Percentiles rank a stretch among this genome's conserved stretches.
Conservation (phyloP, 2,888 invertebrate species). For the Thalpophila matura region DNA sequence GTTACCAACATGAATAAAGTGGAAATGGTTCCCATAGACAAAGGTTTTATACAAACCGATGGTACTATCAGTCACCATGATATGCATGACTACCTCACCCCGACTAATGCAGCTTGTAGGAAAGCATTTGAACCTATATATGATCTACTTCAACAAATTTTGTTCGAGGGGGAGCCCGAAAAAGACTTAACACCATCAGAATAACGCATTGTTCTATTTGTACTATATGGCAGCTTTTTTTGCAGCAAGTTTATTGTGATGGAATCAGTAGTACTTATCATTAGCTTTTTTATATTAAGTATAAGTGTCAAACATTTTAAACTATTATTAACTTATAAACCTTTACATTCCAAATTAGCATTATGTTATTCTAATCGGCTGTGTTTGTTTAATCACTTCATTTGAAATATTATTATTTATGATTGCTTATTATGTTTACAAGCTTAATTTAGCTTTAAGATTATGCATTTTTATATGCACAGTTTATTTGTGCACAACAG, state of each 20-base stretch:
- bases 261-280: conserved; percentile 85
- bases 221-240: conserved; percentile 75
- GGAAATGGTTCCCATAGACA: conserved; percentile 95
- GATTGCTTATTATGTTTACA: conserved; percentile 58
- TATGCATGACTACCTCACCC: conserved; percentile 97
- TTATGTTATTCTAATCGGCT: conserved; percentile 79
- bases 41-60: conserved; percentile 94
- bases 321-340: conserved; percentile 72
- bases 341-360: conserved; percentile 87
- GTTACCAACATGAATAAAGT: conserved; percentile 92
- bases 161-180: conserved; percentile 94
- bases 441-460: conserved; percentile 56
- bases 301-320: conserved; percentile 75
- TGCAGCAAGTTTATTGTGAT: conserved; percentile 87
- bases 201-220: conserved; percentile 76
- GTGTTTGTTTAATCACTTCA: conserved; percentile 73
- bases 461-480: conserved; percentile 50
- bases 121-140: conserved; percentile 96
- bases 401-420: conserved; percentile 59
- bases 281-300: conserved; percentile 87
- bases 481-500: conserved; percentile 50
- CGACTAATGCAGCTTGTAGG: conserved; percentile 96
- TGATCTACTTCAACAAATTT: conserved; percentile 94
- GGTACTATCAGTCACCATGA: conserved; percentile 96
- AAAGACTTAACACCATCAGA: conserved; percentile 94